These are phyloP conservation scores for Periparus ater DNA, from an alignment of 2,797 vertebrate genomes.

Conservation along the genomic window DNA sequence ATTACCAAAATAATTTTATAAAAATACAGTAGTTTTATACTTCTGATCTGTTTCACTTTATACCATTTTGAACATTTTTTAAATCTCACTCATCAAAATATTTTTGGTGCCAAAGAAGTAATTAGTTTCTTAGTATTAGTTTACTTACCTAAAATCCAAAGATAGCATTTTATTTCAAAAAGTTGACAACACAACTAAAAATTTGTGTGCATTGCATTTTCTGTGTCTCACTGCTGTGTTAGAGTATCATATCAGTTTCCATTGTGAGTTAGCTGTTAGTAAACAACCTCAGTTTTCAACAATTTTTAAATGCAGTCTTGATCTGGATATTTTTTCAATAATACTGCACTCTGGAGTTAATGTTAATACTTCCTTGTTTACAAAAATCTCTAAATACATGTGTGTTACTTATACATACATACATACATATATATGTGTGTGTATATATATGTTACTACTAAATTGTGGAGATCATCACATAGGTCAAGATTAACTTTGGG, in stretches of 20 bases:
- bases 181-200: not conserved
- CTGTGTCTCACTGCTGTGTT: not conserved
- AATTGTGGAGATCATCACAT: not conserved
- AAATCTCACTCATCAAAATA: not conserved
- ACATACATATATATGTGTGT: not conserved
- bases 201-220: not conserved
- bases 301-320: not conserved
- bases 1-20: not conserved
- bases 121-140: not conserved
- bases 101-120: not conserved
- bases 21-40: not conserved
- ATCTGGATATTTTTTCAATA: not conserved
- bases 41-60: not conserved
- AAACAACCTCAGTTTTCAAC: not conserved
- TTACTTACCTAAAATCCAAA: not conserved
- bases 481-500: not conserved
- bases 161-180: not conserved
- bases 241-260: not conserved
- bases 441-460: not conserved
- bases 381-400: not conserved
- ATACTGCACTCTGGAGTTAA: not conserved
- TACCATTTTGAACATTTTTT: not conserved
- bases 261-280: not conserved
- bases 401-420: not conserved
- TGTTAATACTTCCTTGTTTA: not conserved